Percentiles rank a stretch among this genome's conserved stretches.
These are phyloP conservation scores for Euwallacea fornicatus DNA, from an alignment of 1,140 invertebrate genomes.

Conservation along the genomic window DNA sequence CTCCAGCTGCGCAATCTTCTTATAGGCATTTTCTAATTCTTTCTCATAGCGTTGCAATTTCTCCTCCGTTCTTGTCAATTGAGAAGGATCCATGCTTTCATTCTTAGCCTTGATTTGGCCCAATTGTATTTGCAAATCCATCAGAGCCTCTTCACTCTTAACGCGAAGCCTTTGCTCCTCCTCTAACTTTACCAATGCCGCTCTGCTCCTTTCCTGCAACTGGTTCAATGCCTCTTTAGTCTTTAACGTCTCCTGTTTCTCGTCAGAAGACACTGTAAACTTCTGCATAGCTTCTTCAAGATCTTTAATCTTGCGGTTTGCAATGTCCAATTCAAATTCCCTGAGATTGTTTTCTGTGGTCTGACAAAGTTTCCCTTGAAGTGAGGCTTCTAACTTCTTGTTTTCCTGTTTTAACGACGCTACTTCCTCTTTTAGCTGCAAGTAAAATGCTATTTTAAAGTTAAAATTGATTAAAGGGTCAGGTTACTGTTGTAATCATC, in stretches of 20 bases:
- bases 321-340: neutral
- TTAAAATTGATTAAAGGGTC: no score
- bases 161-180: no score
- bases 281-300: neutral
- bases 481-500: constrained; percentile 49
- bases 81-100: neutral
- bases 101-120: no score
- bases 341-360: no score
- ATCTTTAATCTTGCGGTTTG: neutral
- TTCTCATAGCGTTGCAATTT: constrained; percentile 14
- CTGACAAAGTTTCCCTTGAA: no score
- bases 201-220: no score
- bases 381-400: no score
- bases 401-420: constrained; percentile 23
- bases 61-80: neutral
- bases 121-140: neutral
- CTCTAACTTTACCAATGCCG: no score
- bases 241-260: no score
- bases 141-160: neutral
- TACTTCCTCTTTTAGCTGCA: constrained; percentile 22
- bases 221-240: no score
- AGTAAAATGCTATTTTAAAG: neutral
- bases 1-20: constrained; percentile 12
- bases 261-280: neutral
- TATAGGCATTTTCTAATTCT: constrained; percentile 20